Evolutionary conservation across 2,113 vertebrate genomes (phyloP).

Genomic region (Megaptera novaeangliae): DNA sequence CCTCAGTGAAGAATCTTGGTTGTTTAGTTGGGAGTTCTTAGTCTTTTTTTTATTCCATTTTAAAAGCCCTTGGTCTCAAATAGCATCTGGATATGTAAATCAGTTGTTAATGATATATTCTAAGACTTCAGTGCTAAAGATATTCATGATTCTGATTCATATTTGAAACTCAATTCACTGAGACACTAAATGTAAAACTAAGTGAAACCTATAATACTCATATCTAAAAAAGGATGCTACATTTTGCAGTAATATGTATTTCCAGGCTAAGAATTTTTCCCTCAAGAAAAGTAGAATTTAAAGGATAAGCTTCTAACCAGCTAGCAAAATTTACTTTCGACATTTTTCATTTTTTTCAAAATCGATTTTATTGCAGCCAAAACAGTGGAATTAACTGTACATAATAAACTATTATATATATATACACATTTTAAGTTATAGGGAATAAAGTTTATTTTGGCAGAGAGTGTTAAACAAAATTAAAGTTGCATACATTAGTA

Average conservation of each 20-base stretch:
- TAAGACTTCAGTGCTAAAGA: constrained; percentile 55
- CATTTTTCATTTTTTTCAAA: constrained; percentile 77
- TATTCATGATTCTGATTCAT: constrained; percentile 64
- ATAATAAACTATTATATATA: constrained; percentile 91
- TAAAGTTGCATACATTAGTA: constrained; percentile 80
- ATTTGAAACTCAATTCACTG: constrained; percentile 37
- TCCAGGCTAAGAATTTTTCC: constrained; percentile 57
- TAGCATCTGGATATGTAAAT: constrained; percentile 67
- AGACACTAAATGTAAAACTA: constrained; percentile 56
- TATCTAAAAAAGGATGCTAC: constrained; percentile 56
- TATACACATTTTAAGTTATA: constrained; percentile 86
- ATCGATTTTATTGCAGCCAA: constrained; percentile 93
- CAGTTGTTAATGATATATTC: constrained; percentile 55
- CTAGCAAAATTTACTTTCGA: constrained; percentile 79
- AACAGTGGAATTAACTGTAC: constrained; percentile 93
- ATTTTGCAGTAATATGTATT: constrained; percentile 66
- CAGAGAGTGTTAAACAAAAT: constrained; percentile 84
- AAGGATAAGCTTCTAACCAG: constrained; percentile 56
- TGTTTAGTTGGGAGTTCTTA: constrained; percentile 44
- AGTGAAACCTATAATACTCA: constrained; percentile 48
- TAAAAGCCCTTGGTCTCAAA: constrained; percentile 74
- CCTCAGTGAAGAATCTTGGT: constrained; percentile 57
- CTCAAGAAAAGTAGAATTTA: constrained; percentile 61
- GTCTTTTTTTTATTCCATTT: constrained; percentile 36
- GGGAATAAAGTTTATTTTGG: constrained; percentile 85